These are phyloP conservation scores for Calephelis virginiensis DNA, from an alignment of 1,140 invertebrate genomes.

Conservation along the genomic window DNA sequence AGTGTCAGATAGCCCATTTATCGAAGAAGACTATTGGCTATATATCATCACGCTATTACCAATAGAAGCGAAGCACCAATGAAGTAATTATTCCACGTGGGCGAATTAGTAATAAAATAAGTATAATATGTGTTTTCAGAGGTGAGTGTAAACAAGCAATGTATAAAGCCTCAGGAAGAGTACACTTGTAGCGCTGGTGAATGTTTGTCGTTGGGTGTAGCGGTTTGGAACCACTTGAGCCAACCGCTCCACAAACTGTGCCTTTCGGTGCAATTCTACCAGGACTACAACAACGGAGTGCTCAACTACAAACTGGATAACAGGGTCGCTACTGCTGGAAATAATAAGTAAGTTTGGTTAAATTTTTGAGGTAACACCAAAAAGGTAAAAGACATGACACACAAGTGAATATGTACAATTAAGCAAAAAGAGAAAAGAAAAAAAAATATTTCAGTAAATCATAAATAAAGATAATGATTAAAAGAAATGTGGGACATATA, in stretches of 20 bases:
- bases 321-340: conserved; percentile 88
- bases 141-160: conserved; percentile 79
- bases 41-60: no score
- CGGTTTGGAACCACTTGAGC: conserved; percentile 85
- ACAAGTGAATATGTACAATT: no score
- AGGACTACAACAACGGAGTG: conserved; percentile 94
- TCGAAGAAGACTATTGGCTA: no score
- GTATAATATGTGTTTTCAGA: conserved; percentile 72
- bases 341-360: conserved; percentile 82
- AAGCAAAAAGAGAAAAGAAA: no score
- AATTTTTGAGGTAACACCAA: not conserved
- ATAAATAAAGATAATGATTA: no score
- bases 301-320: conserved; percentile 91
- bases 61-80: no score
- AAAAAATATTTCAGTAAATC: no score
- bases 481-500: no score
- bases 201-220: conserved; percentile 85
- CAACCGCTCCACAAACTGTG: conserved; percentile 84
- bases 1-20: no score
- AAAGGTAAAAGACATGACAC: not conserved
- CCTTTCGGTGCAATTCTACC: conserved; percentile 90
- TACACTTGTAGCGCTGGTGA: conserved; percentile 86
- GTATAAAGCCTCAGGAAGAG: conserved; percentile 86
- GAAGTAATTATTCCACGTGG: no score
- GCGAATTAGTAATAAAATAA: no score